Percentiles rank a stretch among this genome's conserved stretches.
These are phyloP conservation scores for Hippocampus guttulatus DNA, from an alignment of 2,113 vertebrate species.

Conservation along the genomic window DNA sequence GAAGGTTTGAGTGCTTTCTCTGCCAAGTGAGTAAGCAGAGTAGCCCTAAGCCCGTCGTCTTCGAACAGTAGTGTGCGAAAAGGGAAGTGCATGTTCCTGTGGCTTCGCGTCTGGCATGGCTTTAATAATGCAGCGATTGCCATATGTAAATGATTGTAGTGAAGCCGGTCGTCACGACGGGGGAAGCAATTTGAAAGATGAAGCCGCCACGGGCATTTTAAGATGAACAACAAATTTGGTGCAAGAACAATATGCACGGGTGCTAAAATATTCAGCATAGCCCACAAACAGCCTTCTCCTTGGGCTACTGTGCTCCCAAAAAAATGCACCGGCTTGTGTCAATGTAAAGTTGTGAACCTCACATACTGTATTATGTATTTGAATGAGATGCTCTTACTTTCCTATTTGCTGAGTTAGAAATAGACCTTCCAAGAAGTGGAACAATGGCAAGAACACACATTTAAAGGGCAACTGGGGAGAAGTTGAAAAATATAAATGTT, in stretches of 20 bases:
- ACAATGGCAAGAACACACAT: neutral
- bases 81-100: slow-evolving; percentile 38
- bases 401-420: slow-evolving; percentile 2
- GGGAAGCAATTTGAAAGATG: slow-evolving; percentile 51
- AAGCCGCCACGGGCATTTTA: slow-evolving; percentile 54
- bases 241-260: slow-evolving; percentile 64
- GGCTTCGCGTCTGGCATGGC: slow-evolving; percentile 28
- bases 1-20: slow-evolving; percentile 8
- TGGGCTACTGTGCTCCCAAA: slow-evolving; percentile 51
- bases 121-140: slow-evolving; percentile 61
- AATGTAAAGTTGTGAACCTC: slow-evolving; percentile 12
- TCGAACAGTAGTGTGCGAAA: slow-evolving; percentile 19
- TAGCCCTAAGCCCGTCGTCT: slow-evolving; percentile 4
- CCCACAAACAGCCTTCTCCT: slow-evolving; percentile 47
- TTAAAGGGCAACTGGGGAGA: neutral
- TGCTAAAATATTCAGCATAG: slow-evolving; percentile 68
- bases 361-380: slow-evolving; percentile 13
- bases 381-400: slow-evolving; percentile 29
- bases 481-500: slow-evolving; percentile 13
- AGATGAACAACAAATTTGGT: slow-evolving; percentile 56
- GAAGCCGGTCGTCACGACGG: slow-evolving; percentile 43
- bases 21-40: slow-evolving; percentile 22
- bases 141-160: slow-evolving; percentile 50
- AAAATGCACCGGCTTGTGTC: slow-evolving; percentile 49
- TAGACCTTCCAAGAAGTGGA: slow-evolving; percentile 4